phyloP scores from a whole-genome alignment of 2,113 vertebrate genomes.

The Menura novaehollandiae region DNA sequence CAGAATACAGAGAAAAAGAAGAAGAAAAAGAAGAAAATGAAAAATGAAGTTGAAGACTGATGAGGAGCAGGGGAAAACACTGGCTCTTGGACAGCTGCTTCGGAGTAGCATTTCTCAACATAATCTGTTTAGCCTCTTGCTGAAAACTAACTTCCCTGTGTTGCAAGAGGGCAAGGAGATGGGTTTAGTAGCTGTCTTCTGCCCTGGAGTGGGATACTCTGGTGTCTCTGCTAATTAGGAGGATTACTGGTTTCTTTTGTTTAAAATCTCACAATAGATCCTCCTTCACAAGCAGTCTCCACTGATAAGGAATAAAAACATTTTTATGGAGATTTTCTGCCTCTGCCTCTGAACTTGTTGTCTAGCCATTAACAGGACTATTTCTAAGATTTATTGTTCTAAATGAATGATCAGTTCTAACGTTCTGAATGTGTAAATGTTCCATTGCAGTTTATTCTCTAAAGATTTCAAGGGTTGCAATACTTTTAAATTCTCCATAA shows the following conservation, averaged over 20 bases:
- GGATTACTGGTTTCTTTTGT: background rate
- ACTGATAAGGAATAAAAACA: constrained; percentile 43
- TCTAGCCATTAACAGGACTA: background rate
- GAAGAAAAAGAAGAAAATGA: constrained; percentile 81
- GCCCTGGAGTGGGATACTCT: background rate
- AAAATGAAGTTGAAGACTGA: constrained; percentile 57
- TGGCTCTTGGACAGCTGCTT: background rate
- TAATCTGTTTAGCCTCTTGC: background rate
- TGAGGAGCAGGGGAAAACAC: background rate
- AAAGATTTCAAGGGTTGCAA: background rate
- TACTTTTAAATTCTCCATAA: background rate
- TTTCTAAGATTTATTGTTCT: background rate
- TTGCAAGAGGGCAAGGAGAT: background rate
- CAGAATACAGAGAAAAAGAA: constrained; percentile 88
- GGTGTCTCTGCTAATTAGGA: background rate
- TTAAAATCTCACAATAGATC: background rate
- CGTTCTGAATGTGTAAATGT: background rate
- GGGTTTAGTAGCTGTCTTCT: background rate
- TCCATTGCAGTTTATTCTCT: background rate
- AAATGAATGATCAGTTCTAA: background rate
- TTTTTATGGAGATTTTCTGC: constrained; percentile 1
- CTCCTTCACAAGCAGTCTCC: background rate
- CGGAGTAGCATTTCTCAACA: background rate
- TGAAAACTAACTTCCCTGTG: background rate
- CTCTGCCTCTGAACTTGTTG: background rate